Evolutionary conservation across 2,113 vertebrate species (phyloP).

Genomic region (Brachyhypopomus occidentalis): DNA sequence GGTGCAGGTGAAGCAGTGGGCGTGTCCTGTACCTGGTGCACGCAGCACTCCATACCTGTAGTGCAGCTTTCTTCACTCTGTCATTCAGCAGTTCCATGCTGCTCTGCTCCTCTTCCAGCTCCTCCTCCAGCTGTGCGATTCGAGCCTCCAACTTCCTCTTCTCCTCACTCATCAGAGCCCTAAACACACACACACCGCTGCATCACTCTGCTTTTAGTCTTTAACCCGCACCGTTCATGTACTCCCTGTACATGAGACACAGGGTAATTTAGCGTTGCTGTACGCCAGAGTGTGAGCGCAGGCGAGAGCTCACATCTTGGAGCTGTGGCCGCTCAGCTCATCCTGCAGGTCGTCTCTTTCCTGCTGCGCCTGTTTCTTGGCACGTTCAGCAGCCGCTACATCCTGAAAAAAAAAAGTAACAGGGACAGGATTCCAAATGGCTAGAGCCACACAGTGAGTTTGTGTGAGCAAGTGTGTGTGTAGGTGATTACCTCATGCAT

Average conservation of each 20-base stretch:
- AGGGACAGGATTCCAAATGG: not conserved
- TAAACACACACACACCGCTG: constrained; percentile 39
- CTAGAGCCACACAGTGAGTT: no score
- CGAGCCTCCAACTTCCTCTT: constrained; percentile 89
- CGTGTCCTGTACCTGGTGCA: not conserved
- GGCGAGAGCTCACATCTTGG: constrained; percentile 83
- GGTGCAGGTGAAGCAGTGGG: not conserved
- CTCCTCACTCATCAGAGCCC: constrained; percentile 76
- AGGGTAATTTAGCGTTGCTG: no score
- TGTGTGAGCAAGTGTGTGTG: no score
- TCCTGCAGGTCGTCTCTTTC: constrained; percentile 96
- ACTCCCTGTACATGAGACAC: no score
- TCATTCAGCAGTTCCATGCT: constrained; percentile 90
- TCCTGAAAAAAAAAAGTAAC: constrained; percentile 83
- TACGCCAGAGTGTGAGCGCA: not conserved
- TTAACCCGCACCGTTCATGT: not conserved
- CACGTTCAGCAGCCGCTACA: constrained; percentile 85
- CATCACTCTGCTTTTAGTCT: no score
- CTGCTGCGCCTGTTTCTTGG: constrained; percentile 87
- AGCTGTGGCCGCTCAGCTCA: constrained; percentile 84
- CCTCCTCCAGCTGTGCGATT: constrained; percentile 91
- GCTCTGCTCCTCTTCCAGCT: constrained; percentile 92
- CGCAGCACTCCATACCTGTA: constrained; percentile 64
- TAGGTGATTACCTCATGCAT: constrained; percentile 83
- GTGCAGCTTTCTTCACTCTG: constrained; percentile 65